phyloP scores from a whole-genome alignment of 2,797 vertebrate species.

The Liasis olivaceus region DNA sequence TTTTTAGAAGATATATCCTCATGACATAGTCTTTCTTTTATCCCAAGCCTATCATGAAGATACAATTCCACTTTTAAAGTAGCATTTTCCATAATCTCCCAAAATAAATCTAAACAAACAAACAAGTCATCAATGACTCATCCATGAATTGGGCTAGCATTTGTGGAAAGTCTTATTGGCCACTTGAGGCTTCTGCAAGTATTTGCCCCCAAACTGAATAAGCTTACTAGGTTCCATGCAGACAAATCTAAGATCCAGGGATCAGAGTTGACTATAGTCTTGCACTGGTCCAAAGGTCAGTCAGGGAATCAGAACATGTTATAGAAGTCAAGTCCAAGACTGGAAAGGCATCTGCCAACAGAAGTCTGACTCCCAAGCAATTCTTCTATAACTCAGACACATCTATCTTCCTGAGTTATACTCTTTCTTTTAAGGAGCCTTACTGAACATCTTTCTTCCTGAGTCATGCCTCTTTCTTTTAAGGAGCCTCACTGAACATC shows the following conservation, averaged over 20 bases:
- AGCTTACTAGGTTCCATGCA: background rate
- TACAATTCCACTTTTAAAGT: background rate
- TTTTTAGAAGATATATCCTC: background rate
- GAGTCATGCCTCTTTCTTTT: background rate
- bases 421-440: background rate
- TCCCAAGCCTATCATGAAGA: background rate
- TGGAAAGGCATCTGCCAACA: background rate
- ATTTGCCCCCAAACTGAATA: background rate
- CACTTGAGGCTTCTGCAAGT: background rate
- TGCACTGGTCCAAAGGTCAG: background rate
- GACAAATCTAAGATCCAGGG: background rate
- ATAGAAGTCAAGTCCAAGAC: background rate
- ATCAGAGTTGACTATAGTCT: background rate
- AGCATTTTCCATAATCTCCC: background rate
- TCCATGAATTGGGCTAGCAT: background rate
- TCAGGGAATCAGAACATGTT: background rate
- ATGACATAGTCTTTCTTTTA: background rate
- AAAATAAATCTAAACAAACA: background rate
- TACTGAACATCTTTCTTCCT: background rate
- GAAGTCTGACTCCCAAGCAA: background rate
- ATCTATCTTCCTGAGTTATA: background rate
- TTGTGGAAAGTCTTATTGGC: background rate
- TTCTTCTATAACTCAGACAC: background rate
- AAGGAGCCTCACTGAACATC: background rate
- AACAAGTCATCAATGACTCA: background rate